Percentiles rank a stretch among this genome's conserved stretches.
phyloP scores from a whole-genome alignment of 2,797 vertebrate genomes.

The Natrix natrix region DNA sequence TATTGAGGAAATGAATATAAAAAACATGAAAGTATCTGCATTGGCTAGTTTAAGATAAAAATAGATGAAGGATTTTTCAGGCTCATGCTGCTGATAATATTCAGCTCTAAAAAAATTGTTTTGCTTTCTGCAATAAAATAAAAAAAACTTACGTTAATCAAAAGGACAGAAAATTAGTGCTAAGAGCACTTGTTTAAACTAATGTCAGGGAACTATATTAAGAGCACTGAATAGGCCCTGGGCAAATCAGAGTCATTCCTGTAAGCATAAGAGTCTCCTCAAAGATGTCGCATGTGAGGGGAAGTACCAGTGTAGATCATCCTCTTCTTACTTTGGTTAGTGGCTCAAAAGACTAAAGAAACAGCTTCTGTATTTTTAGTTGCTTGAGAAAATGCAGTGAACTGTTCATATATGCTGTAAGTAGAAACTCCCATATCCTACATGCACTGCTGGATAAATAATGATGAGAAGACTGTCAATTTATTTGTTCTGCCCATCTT shows the following conservation, averaged over 20 bases:
- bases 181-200: not conserved
- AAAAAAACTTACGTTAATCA: not conserved
- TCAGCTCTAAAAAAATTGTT: not conserved
- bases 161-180: not conserved
- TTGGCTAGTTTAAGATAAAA: not conserved
- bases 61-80: not conserved
- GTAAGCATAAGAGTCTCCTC: not conserved
- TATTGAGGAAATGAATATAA: not conserved
- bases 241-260: not conserved
- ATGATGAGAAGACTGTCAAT: not conserved
- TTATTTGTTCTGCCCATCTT: not conserved
- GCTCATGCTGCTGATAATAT: not conserved
- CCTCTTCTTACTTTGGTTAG: not conserved
- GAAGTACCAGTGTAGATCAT: not conserved
- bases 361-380: not conserved
- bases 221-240: not conserved
- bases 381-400: not conserved
- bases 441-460: not conserved
- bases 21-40: not conserved
- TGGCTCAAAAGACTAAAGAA: not conserved
- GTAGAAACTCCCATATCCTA: not conserved
- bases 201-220: not conserved
- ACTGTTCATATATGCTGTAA: not conserved
- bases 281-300: not conserved
- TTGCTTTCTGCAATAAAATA: not conserved